phyloP scores from a whole-genome alignment of 1,140 invertebrate species.

The Calliopsis andreniformis region DNA sequence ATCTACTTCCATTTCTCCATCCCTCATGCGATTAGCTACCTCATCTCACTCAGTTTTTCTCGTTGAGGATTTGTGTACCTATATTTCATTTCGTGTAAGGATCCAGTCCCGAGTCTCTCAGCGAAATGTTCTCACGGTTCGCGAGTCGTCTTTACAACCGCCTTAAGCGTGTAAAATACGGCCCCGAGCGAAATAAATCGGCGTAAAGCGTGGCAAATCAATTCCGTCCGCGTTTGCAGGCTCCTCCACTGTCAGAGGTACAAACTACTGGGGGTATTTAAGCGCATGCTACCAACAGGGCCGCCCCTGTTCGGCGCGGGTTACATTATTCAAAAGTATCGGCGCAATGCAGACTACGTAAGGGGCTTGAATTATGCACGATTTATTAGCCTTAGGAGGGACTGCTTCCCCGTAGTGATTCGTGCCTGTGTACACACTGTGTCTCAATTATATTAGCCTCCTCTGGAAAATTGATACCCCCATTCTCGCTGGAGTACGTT shows the following conservation, averaged over 20 bases:
- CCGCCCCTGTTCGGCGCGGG: conserved; percentile 25
- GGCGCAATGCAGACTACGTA: conserved; percentile 43
- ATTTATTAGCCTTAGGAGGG: conserved; percentile 48
- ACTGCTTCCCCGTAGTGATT: conserved; percentile 24
- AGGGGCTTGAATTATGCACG: conserved; percentile 50
- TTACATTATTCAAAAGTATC: conserved; percentile 61
- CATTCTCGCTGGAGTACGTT: not conserved
- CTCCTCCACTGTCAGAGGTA: conserved; percentile 19
- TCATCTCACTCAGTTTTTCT: no score
- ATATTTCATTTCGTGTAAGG: no score
- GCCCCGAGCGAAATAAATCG: conserved; percentile 35
- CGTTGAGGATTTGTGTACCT: no score
- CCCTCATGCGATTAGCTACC: no score
- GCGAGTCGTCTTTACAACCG: conserved; percentile 4
- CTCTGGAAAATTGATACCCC: conserved; percentile 43
- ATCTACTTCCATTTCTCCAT: no score
- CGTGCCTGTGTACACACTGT: conserved; percentile 40
- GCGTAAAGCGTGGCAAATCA: conserved; percentile 47
- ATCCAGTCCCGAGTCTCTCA: no score
- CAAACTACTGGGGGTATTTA: conserved; percentile 47
- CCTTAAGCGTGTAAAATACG: conserved; percentile 1
- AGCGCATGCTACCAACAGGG: conserved; percentile 17
- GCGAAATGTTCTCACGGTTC: conserved; percentile 26
- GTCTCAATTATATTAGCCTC: conserved; percentile 40
- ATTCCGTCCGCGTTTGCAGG: conserved; percentile 32